A percentile compares a stretch with the other conserved stretches of the same genome.
phyloP scores from a whole-genome alignment of 2,888 invertebrate genomes.

The Ditula angustiorana region DNA sequence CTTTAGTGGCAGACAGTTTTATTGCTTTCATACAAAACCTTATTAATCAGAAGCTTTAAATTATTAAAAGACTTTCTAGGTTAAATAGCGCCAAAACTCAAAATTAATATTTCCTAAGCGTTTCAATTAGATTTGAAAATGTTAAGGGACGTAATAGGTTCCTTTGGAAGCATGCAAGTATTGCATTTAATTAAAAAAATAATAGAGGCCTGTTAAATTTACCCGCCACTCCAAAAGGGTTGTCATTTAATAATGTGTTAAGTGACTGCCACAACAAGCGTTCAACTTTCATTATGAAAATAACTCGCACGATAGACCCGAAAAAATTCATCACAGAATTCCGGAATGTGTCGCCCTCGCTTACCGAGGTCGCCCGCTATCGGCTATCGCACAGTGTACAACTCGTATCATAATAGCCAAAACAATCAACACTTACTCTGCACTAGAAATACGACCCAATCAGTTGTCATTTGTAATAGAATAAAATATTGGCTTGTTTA shows the following conservation, averaged over 20 bases:
- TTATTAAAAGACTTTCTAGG: background rate
- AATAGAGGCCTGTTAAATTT: background rate
- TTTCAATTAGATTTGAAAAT: background rate
- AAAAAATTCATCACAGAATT: conserved; percentile 5
- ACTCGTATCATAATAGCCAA: conserved; percentile 10
- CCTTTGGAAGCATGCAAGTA: no score
- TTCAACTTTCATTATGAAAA: conserved; percentile 5
- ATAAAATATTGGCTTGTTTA: no score
- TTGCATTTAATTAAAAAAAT: no score
- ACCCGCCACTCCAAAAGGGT: background rate
- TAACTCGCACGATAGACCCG: conserved; percentile 8
- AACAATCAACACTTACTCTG: conserved; percentile 14
- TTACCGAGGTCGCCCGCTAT: conserved; percentile 12
- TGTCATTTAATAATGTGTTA: background rate
- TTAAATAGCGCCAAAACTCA: background rate
- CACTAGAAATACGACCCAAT: background rate
- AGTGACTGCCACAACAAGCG: conserved; percentile 5
- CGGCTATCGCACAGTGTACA: background rate
- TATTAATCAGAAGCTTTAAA: background rate
- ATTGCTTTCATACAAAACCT: background rate
- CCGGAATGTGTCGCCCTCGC: conserved; percentile 17
- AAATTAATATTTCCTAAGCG: background rate
- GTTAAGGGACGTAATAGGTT: background rate
- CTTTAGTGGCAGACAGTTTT: background rate
- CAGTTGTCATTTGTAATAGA: background rate